phyloP scores from a whole-genome alignment of 2,113 vertebrate species.

The Oncorhynchus keta region DNA sequence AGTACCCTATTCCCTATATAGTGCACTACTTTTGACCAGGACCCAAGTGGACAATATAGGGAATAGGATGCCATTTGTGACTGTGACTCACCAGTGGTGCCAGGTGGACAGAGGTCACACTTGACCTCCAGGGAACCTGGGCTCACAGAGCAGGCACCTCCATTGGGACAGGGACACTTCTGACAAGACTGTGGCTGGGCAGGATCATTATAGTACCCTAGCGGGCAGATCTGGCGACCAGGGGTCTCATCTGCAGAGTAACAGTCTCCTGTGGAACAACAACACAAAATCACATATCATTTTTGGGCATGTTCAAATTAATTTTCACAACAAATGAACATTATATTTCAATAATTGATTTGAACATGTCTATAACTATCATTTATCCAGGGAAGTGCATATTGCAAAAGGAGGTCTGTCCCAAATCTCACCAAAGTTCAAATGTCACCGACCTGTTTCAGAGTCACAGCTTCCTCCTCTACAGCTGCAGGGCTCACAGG shows the following conservation, averaged over 20 bases:
- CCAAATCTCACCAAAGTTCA: background rate
- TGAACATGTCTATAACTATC: no score
- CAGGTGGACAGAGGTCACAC: conserved; percentile 80
- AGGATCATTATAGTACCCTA: conserved; percentile 78
- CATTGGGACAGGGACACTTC: conserved; percentile 77
- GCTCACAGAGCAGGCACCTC: conserved; percentile 74
- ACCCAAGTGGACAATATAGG: no score
- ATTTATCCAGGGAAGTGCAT: no score
- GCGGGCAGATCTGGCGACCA: conserved; percentile 64
- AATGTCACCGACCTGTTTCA: conserved; percentile 75
- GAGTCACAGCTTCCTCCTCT: conserved; percentile 85
- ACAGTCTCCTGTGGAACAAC: conserved; percentile 76
- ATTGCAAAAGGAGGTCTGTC: no score
- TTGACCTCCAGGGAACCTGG: conserved; percentile 56
- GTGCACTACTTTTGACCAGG: no score
- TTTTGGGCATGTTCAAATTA: no score
- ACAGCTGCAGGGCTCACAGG: conserved; percentile 82
- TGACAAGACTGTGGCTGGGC: conserved; percentile 61
- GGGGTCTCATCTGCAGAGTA: conserved; percentile 79
- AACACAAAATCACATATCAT: background rate
- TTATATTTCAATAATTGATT: no score
- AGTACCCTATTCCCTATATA: no score
- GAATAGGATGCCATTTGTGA: background rate
- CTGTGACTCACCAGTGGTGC: conserved; percentile 75
- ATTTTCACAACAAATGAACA: no score